phyloP scores from a whole-genome alignment of 2,113 vertebrate species.

The Procapra przewalskii region DNA sequence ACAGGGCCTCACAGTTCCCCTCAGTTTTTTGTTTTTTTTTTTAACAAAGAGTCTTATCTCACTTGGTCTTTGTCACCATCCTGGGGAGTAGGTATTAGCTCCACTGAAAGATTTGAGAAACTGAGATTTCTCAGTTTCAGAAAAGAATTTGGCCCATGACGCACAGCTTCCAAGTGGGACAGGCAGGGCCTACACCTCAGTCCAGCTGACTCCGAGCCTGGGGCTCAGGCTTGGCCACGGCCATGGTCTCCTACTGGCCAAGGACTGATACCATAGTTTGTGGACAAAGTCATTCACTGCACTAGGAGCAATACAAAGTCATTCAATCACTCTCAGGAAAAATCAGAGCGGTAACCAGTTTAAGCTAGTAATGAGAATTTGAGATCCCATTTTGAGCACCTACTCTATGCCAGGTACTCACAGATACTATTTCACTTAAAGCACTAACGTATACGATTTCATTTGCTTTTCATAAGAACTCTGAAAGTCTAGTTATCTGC shows the following conservation, averaged over 20 bases:
- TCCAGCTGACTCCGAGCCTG: neutral
- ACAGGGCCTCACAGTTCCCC: too few relatives aligned
- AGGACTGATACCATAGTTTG: neutral
- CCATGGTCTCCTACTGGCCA: fast-evolving
- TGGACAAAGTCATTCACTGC: neutral
- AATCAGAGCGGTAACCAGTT: neutral
- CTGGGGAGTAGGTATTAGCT: neutral
- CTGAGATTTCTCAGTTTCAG: neutral
- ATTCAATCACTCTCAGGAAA: neutral
- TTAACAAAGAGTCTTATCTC: neutral
- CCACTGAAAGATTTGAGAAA: neutral
- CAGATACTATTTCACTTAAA: neutral
- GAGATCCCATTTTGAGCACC: neutral
- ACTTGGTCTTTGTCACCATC: neutral
- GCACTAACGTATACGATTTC: neutral
- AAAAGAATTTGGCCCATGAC: neutral
- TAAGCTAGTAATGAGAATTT: neutral
- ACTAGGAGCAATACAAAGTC: neutral
- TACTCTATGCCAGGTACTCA: neutral
- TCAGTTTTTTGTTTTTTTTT: neutral
- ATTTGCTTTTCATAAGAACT: neutral
- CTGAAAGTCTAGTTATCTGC: neutral
- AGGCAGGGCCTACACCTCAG: neutral
- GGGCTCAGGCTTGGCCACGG: fast-evolving
- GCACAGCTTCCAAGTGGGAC: neutral